Evolutionary conservation across 2,888 invertebrate species (phyloP).

Genomic region (Plagodis dolabraria): DNA sequence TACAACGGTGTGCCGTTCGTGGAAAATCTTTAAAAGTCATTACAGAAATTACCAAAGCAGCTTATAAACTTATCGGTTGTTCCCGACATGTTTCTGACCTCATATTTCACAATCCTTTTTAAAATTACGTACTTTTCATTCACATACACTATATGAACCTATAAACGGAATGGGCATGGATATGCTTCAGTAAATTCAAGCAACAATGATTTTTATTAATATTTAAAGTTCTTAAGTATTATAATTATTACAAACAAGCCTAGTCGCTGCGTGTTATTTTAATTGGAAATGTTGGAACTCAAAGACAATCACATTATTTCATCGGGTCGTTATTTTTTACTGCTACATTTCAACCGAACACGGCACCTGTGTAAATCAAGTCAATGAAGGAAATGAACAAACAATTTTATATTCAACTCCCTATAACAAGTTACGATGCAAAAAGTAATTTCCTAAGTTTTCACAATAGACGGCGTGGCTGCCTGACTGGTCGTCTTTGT

Average conservation of each 20-base stretch:
- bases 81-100: too few species aligned
- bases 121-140: too few species aligned
- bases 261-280: conserved; percentile 24
- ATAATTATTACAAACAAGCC: conserved; percentile 6
- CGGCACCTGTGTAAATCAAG: conserved; percentile 32
- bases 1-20: too few species aligned
- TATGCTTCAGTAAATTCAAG: too few species aligned
- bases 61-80: too few species aligned
- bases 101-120: too few species aligned
- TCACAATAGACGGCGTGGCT: conserved; percentile 23
- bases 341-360: conserved; percentile 23
- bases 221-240: neutral
- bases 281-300: conserved; percentile 26
- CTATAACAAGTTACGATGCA: conserved; percentile 16
- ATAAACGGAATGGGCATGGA: too few species aligned
- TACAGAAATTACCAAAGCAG: too few species aligned
- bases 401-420: conserved; percentile 31
- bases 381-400: conserved; percentile 27
- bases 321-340: conserved; percentile 29
- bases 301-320: conserved; percentile 26
- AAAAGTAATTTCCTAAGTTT: conserved; percentile 38
- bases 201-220: too few species aligned
- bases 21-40: too few species aligned
- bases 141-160: too few species aligned
- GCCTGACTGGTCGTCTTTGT: conserved; percentile 24